Conservation (phyloP, 2,113 vertebrate species). For the Microcebus griseorufus region DNA sequence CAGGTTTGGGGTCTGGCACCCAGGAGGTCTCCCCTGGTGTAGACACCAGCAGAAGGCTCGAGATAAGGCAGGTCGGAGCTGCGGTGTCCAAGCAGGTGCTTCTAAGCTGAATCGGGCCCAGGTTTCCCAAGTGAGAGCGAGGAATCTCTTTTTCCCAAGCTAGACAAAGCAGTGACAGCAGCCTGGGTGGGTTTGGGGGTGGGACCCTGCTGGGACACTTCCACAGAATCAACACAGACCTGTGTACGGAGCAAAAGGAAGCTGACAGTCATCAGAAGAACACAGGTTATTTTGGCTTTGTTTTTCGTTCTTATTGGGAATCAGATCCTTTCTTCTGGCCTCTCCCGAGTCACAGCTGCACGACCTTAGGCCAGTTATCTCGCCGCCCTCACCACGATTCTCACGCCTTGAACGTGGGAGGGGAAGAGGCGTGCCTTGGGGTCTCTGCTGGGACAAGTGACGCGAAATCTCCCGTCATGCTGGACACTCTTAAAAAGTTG, state of each 20-base stretch:
- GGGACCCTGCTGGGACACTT: neutral
- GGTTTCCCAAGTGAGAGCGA: neutral
- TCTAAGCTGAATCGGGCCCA: neutral
- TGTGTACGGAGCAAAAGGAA: neutral
- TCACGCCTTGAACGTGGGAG: neutral
- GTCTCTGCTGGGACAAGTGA: too few relatives aligned
- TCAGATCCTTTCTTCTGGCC: neutral
- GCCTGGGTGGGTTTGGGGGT: neutral
- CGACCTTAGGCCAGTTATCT: neutral
- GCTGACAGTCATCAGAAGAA: neutral
- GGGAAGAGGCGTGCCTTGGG: accelerated
- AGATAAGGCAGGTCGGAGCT: neutral
- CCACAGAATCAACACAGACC: accelerated
- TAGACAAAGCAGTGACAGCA: neutral
- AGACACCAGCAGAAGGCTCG: neutral
- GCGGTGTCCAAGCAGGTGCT: neutral
- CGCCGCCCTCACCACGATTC: neutral
- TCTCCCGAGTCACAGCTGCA: neutral
- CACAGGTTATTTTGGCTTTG: neutral
- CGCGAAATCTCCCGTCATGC: accelerated
- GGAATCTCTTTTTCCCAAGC: neutral
- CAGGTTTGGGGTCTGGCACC: neutral
- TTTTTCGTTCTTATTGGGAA: neutral
- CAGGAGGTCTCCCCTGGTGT: neutral
- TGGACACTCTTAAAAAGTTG: too few relatives aligned